These are phyloP conservation scores for Nanger granti DNA, from an alignment of 2,113 vertebrate genomes.

Conservation along the genomic window DNA sequence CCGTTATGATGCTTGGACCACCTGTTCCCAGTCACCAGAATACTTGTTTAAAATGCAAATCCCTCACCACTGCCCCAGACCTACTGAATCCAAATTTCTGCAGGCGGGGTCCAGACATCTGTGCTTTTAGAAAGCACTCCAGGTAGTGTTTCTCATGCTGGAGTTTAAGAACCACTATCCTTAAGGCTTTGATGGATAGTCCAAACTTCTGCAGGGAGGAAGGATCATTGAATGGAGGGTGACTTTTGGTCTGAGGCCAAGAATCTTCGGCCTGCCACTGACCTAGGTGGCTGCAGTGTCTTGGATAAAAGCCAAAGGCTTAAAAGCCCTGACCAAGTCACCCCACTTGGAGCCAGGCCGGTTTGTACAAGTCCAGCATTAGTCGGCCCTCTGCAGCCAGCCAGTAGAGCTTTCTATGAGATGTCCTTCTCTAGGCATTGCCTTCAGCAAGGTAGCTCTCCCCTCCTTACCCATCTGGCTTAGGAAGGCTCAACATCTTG, in stretches of 20 bases:
- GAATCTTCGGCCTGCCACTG: not conserved
- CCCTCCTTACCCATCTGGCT: not conserved
- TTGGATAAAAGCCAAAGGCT: not conserved
- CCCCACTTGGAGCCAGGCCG: not conserved
- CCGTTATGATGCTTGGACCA: not conserved
- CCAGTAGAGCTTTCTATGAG: not conserved
- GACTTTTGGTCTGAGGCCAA: slow-evolving; percentile 2
- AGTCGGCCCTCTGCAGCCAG: not conserved
- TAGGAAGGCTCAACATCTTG: not conserved
- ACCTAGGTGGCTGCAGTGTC: not conserved
- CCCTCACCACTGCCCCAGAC: not conserved
- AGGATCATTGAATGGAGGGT: not conserved
- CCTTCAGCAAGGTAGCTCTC: not conserved
- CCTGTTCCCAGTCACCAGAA: not conserved
- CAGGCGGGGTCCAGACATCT: not conserved
- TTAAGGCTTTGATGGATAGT: not conserved
- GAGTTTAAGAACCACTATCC: not conserved
- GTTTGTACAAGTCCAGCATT: not conserved
- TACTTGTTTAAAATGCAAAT: not conserved
- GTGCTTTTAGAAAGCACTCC: not conserved
- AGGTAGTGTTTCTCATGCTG: not conserved
- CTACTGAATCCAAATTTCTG: not conserved
- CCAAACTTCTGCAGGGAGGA: not conserved
- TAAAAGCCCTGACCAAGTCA: not conserved
- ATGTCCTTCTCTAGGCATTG: not conserved